Evolutionary conservation across 1,140 invertebrate species (phyloP), one percentile per base, ranked within the genome.

Genomic region (Onthophagus taurus): DNA sequence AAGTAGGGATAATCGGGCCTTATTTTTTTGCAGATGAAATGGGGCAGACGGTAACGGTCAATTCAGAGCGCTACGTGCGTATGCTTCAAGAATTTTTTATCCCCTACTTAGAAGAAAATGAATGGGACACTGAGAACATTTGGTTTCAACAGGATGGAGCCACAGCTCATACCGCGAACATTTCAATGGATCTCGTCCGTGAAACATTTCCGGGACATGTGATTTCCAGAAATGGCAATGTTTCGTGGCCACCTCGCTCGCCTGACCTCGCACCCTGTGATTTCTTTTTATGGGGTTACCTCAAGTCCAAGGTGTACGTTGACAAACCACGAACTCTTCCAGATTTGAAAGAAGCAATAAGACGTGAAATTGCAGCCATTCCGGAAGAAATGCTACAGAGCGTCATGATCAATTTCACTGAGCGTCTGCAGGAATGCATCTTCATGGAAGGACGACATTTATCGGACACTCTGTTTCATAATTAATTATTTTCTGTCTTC

Each of bases 261-360:
- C 60, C 58, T 13, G 57, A 66, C 47, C 52, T 67, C 12, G 56
- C 50, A 23, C 24, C 49, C 20, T 34, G 45, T 19, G 53, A 65
- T 36, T 65, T 62, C 51, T 63, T 54, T 44, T 50, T 61, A 36
- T 52, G 44, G 45, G 49, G 45, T n/a, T 47, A 46, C 34, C 44
- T 55, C 16, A 54, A 59, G 48, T 44, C 44, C 34, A 48, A 33
- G 18, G 45, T 54, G 26, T 57, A 53, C 35, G 29, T 29, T 31
- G 47, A 54, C 45, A 55, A 48, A 49, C 49, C 54, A 48, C 16
- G 24, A 38, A 53, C 43, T 31, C 34, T 58, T 19, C 19, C 50
- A 39, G 45, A 43, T 26, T 48, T 59, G 31, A 54, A 59, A 46
- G 44, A 37, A 19, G 8, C n/a, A n/a, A 6, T 26, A 7, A 26